Conservation (phyloP, 2,888 invertebrate species). For the Hirtodrosophila histrioides region DNA sequence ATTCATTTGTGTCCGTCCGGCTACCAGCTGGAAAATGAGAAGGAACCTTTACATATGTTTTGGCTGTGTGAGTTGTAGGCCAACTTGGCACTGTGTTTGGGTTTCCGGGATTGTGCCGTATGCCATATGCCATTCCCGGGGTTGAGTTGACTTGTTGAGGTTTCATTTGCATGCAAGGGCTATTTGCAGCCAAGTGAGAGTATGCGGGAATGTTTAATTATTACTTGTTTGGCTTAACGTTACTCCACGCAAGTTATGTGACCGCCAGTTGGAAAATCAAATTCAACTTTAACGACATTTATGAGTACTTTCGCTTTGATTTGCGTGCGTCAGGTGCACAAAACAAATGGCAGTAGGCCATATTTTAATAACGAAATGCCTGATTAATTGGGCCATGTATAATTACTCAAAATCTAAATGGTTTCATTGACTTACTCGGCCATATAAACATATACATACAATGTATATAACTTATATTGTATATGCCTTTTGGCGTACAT, state of each 20-base stretch:
- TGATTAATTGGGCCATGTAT: conserved; percentile 1
- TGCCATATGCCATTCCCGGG: conserved; percentile 9
- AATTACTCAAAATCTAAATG: not conserved
- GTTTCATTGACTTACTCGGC: not conserved
- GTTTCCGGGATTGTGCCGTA: conserved; percentile 59
- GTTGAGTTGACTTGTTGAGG: conserved; percentile 73
- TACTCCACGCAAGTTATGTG: conserved; percentile 56
- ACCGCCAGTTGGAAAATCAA: conserved; percentile 46
- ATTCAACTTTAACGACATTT: conserved; percentile 52
- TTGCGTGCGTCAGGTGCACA: conserved; percentile 45
- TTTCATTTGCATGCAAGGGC: conserved; percentile 71
- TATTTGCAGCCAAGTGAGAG: conserved; percentile 27
- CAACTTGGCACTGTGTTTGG: conserved; percentile 55
- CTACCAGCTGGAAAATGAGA: conserved; percentile 7
- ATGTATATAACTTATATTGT: too few relatives aligned
- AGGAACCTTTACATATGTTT: conserved; percentile 22
- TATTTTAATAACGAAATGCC: conserved; percentile 21
- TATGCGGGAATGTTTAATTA: conserved; percentile 61
- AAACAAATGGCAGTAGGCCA: conserved; percentile 22
- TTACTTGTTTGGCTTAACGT: conserved; percentile 60
- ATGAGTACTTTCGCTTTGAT: conserved; percentile 54
- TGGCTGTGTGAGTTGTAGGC: conserved; percentile 12
- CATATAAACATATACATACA: too few relatives aligned
- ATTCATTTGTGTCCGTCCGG: conserved; percentile 15
- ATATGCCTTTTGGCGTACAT: too few relatives aligned